Evolutionary conservation across 2,797 vertebrate species (phyloP).

Genomic region (Gallinago stenura): DNA sequence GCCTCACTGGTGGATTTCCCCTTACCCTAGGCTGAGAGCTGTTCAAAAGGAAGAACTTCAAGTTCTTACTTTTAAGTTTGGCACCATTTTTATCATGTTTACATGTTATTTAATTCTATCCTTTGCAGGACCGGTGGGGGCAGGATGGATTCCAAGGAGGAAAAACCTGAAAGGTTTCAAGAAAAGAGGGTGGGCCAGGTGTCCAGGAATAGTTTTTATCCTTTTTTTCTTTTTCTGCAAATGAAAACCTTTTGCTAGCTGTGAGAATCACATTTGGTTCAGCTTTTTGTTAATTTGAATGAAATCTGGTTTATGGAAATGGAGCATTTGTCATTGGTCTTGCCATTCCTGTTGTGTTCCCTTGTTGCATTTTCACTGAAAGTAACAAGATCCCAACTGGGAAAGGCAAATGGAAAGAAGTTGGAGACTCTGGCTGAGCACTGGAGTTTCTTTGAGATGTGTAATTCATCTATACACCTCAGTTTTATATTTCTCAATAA

Average conservation of each 20-base stretch:
- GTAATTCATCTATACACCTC: neutral
- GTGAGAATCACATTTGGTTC: neutral
- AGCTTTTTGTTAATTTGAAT: slow-evolving; percentile 37
- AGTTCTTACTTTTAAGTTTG: slow-evolving; percentile 42
- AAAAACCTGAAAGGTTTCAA: slow-evolving; percentile 31
- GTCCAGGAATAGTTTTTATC: slow-evolving; percentile 3
- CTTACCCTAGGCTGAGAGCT: neutral
- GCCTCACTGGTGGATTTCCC: slow-evolving; percentile 16
- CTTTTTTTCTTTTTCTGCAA: neutral
- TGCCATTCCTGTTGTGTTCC: slow-evolving; percentile 15
- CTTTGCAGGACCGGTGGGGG: neutral
- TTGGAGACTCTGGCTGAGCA: neutral
- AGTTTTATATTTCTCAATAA: neutral
- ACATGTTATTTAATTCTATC: slow-evolving; percentile 30
- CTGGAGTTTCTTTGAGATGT: neutral
- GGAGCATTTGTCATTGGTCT: neutral
- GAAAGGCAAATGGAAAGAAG: neutral
- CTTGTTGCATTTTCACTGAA: neutral
- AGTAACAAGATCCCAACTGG: neutral
- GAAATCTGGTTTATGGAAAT: slow-evolving; percentile 24
- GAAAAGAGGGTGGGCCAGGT: neutral
- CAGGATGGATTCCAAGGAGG: slow-evolving; percentile 17
- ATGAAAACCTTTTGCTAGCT: neutral
- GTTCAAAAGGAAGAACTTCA: slow-evolving; percentile 33
- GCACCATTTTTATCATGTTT: slow-evolving; percentile 19